Conservation (phyloP, 1,140 invertebrate species). For the Drosophila obscura region DNA sequence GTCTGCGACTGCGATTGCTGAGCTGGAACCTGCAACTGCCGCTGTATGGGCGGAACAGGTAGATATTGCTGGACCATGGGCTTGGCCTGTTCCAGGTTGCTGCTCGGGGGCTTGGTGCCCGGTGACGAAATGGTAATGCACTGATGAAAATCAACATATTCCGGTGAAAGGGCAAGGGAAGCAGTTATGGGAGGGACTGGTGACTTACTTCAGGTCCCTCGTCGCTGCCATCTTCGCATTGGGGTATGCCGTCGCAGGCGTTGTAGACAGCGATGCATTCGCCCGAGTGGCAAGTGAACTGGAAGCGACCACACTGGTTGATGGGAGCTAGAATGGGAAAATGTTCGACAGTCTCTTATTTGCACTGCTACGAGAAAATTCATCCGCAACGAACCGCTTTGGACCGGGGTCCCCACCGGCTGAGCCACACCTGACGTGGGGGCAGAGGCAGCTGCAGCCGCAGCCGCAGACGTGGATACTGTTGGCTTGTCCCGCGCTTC, state of each 20-base stretch:
- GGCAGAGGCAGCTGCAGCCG: slow-evolving; percentile 13
- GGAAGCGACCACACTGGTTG: slow-evolving; percentile 89
- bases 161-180: neutral
- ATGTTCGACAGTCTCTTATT: slow-evolving; percentile 20
- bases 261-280: slow-evolving; percentile 98
- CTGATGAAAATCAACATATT: slow-evolving; percentile 37
- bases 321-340: slow-evolving; percentile 45
- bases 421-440: slow-evolving; percentile 24
- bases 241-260: slow-evolving; percentile 96
- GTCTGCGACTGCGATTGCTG: slow-evolving; percentile 38
- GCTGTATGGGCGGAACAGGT: slow-evolving; percentile 55
- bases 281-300: slow-evolving; percentile 93
- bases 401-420: slow-evolving; percentile 25
- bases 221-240: slow-evolving; percentile 96
- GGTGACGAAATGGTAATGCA: slow-evolving; percentile 60
- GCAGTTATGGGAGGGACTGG: neutral
- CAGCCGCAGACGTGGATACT: slow-evolving; percentile 16
- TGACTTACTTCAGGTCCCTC: slow-evolving; percentile 90
- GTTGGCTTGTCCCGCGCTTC: slow-evolving; percentile 65
- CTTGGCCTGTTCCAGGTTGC: slow-evolving; percentile 46
- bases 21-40: slow-evolving; percentile 43
- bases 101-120: slow-evolving; percentile 42
- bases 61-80: slow-evolving; percentile 58
- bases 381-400: slow-evolving; percentile 52
- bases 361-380: slow-evolving; percentile 14